Percentiles rank a stretch among this genome's conserved stretches.
Conservation (phyloP, 2,797 vertebrate genomes). For the Orestias chungarensis region DNA sequence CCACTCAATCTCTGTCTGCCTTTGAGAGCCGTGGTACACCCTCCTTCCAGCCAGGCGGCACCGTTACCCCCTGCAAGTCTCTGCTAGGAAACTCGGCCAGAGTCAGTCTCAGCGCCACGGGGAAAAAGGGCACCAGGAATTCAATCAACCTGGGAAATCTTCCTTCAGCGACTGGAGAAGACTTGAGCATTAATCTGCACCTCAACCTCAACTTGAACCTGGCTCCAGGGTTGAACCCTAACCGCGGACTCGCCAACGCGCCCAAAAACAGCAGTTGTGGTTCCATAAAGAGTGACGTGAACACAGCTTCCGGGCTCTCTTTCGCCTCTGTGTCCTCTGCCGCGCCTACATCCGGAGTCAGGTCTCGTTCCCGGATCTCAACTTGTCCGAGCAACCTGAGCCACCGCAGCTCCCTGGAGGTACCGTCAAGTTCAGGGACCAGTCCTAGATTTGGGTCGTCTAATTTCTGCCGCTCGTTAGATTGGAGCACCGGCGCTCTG, state of each 20-base stretch:
- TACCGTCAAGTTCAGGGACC: conserved; percentile 62
- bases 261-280: conserved; percentile 59
- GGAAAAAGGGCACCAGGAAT: conserved; percentile 81
- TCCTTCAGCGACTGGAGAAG: conserved; percentile 82
- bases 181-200: conserved; percentile 82
- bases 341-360: conserved; percentile 73
- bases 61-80: conserved; percentile 78
- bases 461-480: conserved; percentile 78
- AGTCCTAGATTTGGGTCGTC: conserved; percentile 66
- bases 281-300: conserved; percentile 49
- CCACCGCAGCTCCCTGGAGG: conserved; percentile 83
- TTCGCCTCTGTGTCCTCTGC: conserved; percentile 68
- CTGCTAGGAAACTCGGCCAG: conserved; percentile 79
- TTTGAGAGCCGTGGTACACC: conserved; percentile 73
- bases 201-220: conserved; percentile 84
- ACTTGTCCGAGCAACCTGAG: conserved; percentile 82
- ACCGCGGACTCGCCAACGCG: conserved; percentile 52
- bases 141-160: conserved; percentile 85
- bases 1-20: conserved; percentile 77
- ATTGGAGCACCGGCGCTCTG: conserved; percentile 73
- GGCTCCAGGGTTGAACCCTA: conserved; percentile 74
- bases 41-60: conserved; percentile 59
- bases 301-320: conserved; percentile 57
- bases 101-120: conserved; percentile 74
- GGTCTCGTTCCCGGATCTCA: conserved; percentile 82